Evolutionary conservation across 2,113 vertebrate genomes (phyloP).

Genomic region (Malurus elegans): DNA sequence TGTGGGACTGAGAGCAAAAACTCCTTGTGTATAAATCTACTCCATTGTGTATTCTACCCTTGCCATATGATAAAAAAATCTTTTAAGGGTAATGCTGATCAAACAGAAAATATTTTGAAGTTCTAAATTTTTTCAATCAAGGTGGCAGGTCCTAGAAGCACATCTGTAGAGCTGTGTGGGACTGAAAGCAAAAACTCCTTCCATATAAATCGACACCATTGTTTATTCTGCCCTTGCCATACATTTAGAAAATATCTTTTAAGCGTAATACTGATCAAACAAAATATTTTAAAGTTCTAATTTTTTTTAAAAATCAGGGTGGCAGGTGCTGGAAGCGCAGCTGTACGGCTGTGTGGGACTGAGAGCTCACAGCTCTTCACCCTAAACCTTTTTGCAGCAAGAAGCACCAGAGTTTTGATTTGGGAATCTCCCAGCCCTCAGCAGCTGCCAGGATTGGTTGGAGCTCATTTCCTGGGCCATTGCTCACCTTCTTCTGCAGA

Average conservation of each 20-base stretch:
- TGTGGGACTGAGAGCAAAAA: not conserved
- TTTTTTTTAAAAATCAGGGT: not conserved
- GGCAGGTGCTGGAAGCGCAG: not conserved
- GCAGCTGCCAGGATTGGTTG: not conserved
- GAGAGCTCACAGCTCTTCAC: not conserved
- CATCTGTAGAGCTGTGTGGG: not conserved
- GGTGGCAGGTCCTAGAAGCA: not conserved
- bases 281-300: not conserved
- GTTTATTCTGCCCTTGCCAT: slow-evolving; percentile 42
- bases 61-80: not conserved
- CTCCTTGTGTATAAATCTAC: not conserved
- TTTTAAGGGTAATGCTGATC: not conserved
- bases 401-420: not conserved
- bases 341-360: not conserved
- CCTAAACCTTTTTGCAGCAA: not conserved
- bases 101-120: not conserved
- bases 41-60: slow-evolving; percentile 53
- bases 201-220: not conserved
- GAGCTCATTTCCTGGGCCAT: not conserved
- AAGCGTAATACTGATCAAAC: not conserved
- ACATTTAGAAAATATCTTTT: not conserved
- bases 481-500: not conserved
- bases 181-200: not conserved
- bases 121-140: not conserved
- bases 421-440: not conserved